Evolutionary conservation across 2,113 vertebrate genomes (phyloP).

Genomic region (Trematomus loennbergii): DNA sequence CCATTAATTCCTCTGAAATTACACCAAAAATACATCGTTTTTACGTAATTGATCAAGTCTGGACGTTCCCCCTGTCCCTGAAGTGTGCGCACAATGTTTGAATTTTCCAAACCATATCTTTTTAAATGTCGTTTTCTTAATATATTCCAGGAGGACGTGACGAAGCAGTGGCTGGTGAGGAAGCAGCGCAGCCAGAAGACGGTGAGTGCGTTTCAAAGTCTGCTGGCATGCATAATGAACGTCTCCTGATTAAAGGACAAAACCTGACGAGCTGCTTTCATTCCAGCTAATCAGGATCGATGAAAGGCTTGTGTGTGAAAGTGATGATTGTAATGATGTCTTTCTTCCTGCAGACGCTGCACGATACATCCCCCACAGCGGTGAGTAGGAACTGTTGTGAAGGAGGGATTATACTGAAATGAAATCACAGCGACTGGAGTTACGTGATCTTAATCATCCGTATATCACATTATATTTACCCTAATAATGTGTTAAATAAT

Average conservation of each 20-base stretch:
- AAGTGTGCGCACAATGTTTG: too few relatives aligned
- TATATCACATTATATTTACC: too few relatives aligned
- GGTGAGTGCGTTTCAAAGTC: constrained; percentile 66
- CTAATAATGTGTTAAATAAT: too few relatives aligned
- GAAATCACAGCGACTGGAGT: background rate
- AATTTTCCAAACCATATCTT: too few relatives aligned
- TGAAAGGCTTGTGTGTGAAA: background rate
- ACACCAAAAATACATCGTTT: too few relatives aligned
- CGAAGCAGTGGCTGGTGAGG: constrained; percentile 81
- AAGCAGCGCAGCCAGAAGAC: constrained; percentile 80
- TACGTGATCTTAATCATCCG: too few relatives aligned
- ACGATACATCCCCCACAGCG: constrained; percentile 82
- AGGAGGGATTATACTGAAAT: background rate
- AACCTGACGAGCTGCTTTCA: constrained; percentile 16
- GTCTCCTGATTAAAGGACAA: background rate
- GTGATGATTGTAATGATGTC: background rate
- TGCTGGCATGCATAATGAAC: background rate
- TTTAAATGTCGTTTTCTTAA: too few relatives aligned
- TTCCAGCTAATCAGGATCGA: background rate
- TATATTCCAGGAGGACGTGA: constrained; percentile 68
- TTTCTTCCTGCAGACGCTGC: constrained; percentile 72
- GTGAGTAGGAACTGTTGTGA: constrained; percentile 59
- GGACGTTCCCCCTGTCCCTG: too few relatives aligned
- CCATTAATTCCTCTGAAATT: too few relatives aligned
- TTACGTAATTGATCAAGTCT: too few relatives aligned